Conservation (phyloP, 2,888 invertebrate species). For the Cephus pulcher region DNA sequence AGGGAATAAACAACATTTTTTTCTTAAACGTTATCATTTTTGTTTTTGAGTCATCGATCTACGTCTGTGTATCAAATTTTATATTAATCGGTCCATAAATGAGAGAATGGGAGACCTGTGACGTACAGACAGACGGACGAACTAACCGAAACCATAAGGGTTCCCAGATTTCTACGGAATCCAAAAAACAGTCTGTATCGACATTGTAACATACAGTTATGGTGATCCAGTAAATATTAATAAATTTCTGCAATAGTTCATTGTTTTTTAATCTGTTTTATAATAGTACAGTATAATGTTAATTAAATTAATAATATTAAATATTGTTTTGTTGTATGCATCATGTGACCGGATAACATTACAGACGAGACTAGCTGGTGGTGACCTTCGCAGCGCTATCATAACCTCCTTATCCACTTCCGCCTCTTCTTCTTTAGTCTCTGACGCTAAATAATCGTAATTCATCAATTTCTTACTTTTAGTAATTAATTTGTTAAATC, state of each 20-base stretch:
- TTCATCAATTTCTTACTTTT: constrained; percentile 42
- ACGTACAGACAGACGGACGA: too few species aligned
- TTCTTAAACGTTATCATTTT: too few species aligned
- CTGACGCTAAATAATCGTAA: constrained; percentile 54
- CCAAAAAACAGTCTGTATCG: too few species aligned
- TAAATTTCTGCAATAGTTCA: constrained; percentile 5
- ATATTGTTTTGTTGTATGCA: constrained; percentile 63
- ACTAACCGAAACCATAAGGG: too few species aligned
- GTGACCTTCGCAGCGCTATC: constrained; percentile 60
- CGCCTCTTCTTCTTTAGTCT: constrained; percentile 39
- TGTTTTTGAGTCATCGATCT: too few species aligned
- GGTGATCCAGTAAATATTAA: neutral
- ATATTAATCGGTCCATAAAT: too few species aligned
- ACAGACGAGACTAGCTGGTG: constrained; percentile 63
- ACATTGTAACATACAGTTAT: neutral
- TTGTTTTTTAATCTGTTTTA: constrained; percentile 61
- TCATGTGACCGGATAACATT: constrained; percentile 63
- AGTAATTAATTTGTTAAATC: constrained; percentile 29
- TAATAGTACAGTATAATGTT: constrained; percentile 65
- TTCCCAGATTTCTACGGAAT: too few species aligned
- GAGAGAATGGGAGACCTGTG: too few species aligned
- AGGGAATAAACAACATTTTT: too few species aligned
- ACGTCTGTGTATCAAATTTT: too few species aligned
- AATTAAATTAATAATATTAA: constrained; percentile 65
- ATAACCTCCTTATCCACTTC: constrained; percentile 21